A percentile compares a stretch with the other conserved stretches of the same genome.
Evolutionary conservation across 2,888 invertebrate species (phyloP).

Genomic region (Papilio gigon): DNA sequence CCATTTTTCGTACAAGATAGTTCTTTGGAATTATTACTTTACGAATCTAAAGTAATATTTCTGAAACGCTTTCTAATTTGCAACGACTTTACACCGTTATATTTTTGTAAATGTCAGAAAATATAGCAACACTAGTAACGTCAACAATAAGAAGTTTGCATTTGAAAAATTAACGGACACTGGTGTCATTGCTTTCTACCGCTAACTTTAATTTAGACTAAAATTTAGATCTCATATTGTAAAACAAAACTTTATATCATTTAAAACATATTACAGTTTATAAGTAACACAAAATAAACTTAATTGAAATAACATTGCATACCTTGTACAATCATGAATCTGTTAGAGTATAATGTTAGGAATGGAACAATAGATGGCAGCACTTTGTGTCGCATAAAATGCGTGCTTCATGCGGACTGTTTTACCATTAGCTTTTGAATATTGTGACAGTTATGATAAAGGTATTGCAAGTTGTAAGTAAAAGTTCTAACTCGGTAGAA

Average conservation of each 20-base stretch:
- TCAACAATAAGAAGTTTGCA: not conserved
- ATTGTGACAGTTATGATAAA: slow-evolving; percentile 56
- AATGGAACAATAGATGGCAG: slow-evolving; percentile 62
- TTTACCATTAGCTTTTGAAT: slow-evolving; percentile 52
- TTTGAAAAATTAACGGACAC: slow-evolving; percentile 9
- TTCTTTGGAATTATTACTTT: not conserved
- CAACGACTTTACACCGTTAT: not conserved
- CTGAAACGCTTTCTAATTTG: not conserved
- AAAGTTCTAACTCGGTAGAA: slow-evolving; percentile 44
- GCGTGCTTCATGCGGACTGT: slow-evolving; percentile 64
- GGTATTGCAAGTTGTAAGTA: slow-evolving; percentile 53
- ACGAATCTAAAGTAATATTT: not conserved
- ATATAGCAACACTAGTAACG: not conserved
- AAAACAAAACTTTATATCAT: not conserved
- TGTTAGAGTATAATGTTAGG: not conserved
- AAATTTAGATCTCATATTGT: not conserved
- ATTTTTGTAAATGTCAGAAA: not conserved
- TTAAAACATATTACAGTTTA: not conserved
- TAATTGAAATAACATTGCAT: not conserved
- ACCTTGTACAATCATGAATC: not conserved
- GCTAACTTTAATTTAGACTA: not conserved
- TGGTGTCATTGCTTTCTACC: not conserved
- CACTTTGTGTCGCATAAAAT: slow-evolving; percentile 51
- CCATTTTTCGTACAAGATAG: slow-evolving; percentile 28
- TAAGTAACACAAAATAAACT: not conserved